phyloP scores from a whole-genome alignment of 2,888 invertebrate genomes.

The Octodonta nipae region DNA sequence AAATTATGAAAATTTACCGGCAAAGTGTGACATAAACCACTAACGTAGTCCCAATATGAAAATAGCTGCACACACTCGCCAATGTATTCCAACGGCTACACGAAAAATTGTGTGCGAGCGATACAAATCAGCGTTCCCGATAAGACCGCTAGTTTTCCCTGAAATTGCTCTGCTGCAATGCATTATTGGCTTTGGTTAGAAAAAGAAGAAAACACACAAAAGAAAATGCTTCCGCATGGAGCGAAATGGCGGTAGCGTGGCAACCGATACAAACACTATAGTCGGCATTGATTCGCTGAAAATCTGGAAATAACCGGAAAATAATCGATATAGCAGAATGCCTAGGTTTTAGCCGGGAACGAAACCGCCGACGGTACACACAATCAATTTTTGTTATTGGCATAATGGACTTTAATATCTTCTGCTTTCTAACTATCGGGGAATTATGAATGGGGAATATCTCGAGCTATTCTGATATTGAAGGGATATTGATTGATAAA shows the following conservation, averaged over 20 bases:
- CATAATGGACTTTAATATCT: no score
- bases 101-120: no score
- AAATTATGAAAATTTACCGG: no score
- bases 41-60: no score
- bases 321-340: constrained; percentile 30
- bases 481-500: no score
- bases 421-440: no score
- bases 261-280: constrained; percentile 32
- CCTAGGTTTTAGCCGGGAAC: constrained; percentile 26
- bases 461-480: no score
- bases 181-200: constrained; percentile 24
- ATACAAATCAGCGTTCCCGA: background rate
- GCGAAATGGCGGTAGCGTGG: constrained; percentile 22
- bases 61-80: no score
- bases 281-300: constrained; percentile 32
- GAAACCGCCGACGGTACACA: no score
- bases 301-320: constrained; percentile 29
- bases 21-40: no score
- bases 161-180: constrained; percentile 24
- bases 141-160: constrained; percentile 18
- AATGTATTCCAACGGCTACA: no score
- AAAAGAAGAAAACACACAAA: constrained; percentile 25
- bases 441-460: no score
- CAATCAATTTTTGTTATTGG: constrained; percentile 22
- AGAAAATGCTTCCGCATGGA: constrained; percentile 26